Evolutionary conservation across 2,797 vertebrate species (phyloP), one percentile per base, ranked within the genome.

Genomic region (Lepilemur septentrionalis): DNA sequence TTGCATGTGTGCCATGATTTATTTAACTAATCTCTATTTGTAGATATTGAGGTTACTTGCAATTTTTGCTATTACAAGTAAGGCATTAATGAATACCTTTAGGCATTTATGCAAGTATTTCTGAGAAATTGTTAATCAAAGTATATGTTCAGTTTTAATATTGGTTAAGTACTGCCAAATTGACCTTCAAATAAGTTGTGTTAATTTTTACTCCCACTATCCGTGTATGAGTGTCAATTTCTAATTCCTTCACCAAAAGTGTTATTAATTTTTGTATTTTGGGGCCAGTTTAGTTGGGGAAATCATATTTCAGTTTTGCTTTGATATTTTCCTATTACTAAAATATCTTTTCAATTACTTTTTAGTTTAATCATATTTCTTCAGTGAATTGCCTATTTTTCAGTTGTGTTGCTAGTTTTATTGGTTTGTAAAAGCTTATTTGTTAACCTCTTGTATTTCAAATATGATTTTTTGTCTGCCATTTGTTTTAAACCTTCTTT

Each of bases 281-380:
- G 32, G 46, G 48, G 38, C 28, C 75, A 91, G 11, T 67, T 91
- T 89, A 89, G 38, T 67, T 46, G 18, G 35, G 30, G 23, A 91
- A 92, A 93, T 65, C 10, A 93, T 85, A 43, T 83, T 94, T 95
- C 30, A 35, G 38, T 72, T 97, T 95, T 96, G n/a, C 63, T 69
- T 65, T 94, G 25, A 57, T 70, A 75, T 70, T 96, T 94, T 73
- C 50, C 46, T 86, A 20, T 89, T 80, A 41, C 18, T 43, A 43
- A 46, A 75, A 17, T 43, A 67, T 61, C 25, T 79, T 93, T 94
- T 78, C 41, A 57, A 43, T 41, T 84, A 46, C 6, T 57, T 81
- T 93, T 76, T 76, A 28, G 25, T 32, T 86, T 52, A 87, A 22
- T 75, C 93, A 5, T 48, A 87, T 93, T 95, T 93, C 32, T 86